Evolutionary conservation across 2,797 vertebrate genomes (phyloP).

Genomic region (Coilia nasus): DNA sequence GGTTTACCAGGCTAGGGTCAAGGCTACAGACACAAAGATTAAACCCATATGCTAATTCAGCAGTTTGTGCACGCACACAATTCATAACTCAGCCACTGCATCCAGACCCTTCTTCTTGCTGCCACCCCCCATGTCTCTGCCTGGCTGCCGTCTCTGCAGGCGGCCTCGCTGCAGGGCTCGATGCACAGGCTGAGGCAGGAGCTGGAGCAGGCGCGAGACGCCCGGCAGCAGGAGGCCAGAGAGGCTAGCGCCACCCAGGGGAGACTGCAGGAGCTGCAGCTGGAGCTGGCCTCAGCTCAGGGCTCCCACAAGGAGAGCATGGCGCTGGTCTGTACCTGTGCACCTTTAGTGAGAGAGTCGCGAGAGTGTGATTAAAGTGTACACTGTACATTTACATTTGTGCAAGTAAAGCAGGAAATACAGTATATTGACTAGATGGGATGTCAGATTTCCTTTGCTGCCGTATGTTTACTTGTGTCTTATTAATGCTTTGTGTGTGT

Average conservation of each 20-base stretch:
- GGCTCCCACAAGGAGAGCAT: constrained; percentile 52
- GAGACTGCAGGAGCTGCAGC: constrained; percentile 57
- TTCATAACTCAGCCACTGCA: too few relatives aligned
- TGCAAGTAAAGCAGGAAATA: neutral
- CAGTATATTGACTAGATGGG: neutral
- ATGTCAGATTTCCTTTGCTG: too few relatives aligned
- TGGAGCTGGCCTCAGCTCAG: constrained; percentile 55
- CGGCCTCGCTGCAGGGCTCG: constrained; percentile 53
- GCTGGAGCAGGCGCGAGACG: constrained; percentile 52
- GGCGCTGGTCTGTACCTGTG: constrained; percentile 41
- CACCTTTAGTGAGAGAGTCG: neutral
- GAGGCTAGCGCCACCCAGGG: constrained; percentile 52
- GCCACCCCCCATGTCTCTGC: neutral
- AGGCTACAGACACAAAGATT: neutral
- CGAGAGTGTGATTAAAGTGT: neutral
- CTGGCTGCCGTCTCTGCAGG: constrained; percentile 16
- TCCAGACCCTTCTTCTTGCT: neutral
- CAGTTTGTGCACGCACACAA: neutral
- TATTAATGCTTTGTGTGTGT: neutral
- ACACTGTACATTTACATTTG: neutral
- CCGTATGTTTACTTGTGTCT: neutral
- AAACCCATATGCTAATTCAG: neutral
- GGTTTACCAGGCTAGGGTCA: too few relatives aligned
- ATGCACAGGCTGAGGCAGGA: constrained; percentile 55
- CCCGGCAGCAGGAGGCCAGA: constrained; percentile 37